Base-by-base conservation (phyloP, 2,888 invertebrate genomes). In the Torymus texanus region DNA sequence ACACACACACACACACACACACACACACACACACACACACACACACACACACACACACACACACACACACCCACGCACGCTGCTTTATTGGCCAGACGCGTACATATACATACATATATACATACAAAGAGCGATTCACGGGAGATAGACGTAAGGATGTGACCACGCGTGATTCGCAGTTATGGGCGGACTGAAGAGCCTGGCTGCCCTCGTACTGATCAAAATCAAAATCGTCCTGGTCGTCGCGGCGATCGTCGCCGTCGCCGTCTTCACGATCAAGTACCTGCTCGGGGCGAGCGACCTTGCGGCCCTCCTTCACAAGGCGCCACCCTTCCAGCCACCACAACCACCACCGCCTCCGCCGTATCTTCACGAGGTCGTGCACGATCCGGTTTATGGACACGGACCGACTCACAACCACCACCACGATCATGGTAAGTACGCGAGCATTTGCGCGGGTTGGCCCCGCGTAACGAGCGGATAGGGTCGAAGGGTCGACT, bases 201-300 rank as follows among this genome's bases (percentile, higher is more conserved):
- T 87, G 73, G 82, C 84, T 16, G 82, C 84, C 53, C 78, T 87
- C 73, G 78, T 84, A 16, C 78, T 86, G 65, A 84, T 88, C 75
- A 88, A 88, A 81, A 85, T 87, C 76, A 87, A 88, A 81, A 82
- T 88, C 75, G 81, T 86, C 66, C 78, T 87, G 70, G 82, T 86
- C 41, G 78, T 84, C 55, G 83, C 84, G 4, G 83, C 84, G 61
- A 82, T 87, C 50, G 82, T 85, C 66, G 87, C 85, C 18, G 63
- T 85, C 66, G 81, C 83, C 56, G 82, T 83, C 63, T 83, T 85
- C 76, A 85, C 86, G 16, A 79, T 85, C 12, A 87, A 87, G 78
- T 82, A 83, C 55, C 77, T 85, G 8, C 55, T 78, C 12, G 81
- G 83, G 3, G 78, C 75, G 2, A 56, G 68, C 66, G 78, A 80